Evolutionary conservation across 53 echinoderm and acorn worm species (phyloP).

Genomic region (Paracentrotus lividus): DNA sequence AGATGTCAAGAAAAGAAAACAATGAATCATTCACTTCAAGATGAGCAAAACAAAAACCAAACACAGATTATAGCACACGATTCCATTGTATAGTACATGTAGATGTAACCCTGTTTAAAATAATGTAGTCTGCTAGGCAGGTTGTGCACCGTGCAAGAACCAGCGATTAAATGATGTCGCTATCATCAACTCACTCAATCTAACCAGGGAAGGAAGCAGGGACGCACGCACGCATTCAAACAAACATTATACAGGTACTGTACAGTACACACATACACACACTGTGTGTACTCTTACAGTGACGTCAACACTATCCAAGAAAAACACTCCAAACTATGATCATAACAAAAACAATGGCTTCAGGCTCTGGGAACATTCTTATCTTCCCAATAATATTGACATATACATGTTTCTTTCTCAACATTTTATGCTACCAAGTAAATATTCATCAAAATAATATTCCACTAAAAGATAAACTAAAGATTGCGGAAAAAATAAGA

Average conservation of each 20-base stretch:
- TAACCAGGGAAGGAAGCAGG: not conserved
- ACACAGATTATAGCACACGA: not conserved
- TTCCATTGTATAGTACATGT: not conserved
- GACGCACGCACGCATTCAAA: too few relatives aligned
- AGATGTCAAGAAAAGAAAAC: not conserved
- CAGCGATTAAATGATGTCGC: slow-evolving; percentile 11
- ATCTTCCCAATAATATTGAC: not conserved
- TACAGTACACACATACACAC: not conserved
- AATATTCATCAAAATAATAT: too few relatives aligned
- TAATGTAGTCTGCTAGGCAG: not conserved
- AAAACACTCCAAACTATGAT: slow-evolving; percentile 45
- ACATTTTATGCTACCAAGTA: too few relatives aligned
- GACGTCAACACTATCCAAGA: slow-evolving; percentile 31
- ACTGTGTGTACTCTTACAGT: slow-evolving; percentile 3
- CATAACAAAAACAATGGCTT: slow-evolving; percentile 43
- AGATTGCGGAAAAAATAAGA: too few relatives aligned
- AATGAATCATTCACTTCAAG: not conserved
- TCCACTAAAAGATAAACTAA: too few relatives aligned
- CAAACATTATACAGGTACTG: too few relatives aligned
- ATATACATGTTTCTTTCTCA: too few relatives aligned
- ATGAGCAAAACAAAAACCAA: not conserved
- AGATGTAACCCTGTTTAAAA: not conserved
- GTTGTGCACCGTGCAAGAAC: not conserved
- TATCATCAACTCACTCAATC: not conserved
- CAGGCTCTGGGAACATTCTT: not conserved